These are phyloP conservation scores for Zenarchopterus dispar DNA, from an alignment of 2,797 vertebrate species.

Conservation along the genomic window DNA sequence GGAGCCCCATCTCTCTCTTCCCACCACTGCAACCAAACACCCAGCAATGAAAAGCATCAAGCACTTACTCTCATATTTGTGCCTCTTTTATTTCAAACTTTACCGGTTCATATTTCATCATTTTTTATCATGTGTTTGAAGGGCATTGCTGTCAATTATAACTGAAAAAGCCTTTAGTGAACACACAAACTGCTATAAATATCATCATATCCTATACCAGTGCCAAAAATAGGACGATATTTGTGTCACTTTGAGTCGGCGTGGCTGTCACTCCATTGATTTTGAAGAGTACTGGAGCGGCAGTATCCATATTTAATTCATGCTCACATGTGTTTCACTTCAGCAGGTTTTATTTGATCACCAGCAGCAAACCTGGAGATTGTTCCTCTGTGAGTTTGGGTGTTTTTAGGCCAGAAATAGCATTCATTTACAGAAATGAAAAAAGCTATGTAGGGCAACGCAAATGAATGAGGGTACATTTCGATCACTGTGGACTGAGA, in stretches of 20 bases:
- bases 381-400: constrained; percentile 70
- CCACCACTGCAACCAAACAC: constrained; percentile 30
- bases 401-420: constrained; percentile 62
- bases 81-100: neutral
- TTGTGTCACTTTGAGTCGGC: constrained; percentile 10
- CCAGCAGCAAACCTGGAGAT: constrained; percentile 53
- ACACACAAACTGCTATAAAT: neutral
- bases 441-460: constrained; percentile 34
- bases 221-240: neutral
- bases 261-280: constrained; percentile 3
- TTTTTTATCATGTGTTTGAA: neutral
- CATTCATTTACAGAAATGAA: constrained; percentile 37
- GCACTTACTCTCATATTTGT: neutral
- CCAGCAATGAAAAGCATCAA: constrained; percentile 20
- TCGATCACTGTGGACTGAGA: neutral
- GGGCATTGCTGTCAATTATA: neutral
- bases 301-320: constrained; percentile 71
- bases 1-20: constrained; percentile 66
- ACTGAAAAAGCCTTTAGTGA: neutral
- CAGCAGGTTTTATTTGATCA: constrained; percentile 72
- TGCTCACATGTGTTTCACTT: constrained; percentile 31
- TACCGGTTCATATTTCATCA: neutral
- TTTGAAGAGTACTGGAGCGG: constrained; percentile 16
- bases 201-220: neutral
- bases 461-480: constrained; percentile 19